Conservation (phyloP, 2,797 vertebrate species). For the Hipposideros larvatus region DNA sequence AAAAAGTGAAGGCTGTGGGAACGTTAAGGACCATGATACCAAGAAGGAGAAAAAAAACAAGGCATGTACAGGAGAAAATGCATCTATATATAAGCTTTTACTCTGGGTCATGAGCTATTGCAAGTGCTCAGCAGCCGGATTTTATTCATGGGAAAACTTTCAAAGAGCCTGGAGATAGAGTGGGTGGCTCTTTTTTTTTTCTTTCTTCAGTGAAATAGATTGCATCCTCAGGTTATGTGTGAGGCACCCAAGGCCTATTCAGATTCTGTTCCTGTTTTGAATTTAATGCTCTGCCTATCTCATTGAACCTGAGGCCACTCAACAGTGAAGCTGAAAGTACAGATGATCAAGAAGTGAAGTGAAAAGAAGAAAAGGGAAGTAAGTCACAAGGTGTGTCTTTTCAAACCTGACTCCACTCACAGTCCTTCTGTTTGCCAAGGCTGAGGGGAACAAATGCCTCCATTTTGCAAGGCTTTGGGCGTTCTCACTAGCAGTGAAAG, state of each 20-base stretch:
- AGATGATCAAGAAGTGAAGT: slow-evolving; percentile 51
- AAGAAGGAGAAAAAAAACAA: background rate
- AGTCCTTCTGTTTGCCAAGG: background rate
- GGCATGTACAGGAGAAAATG: background rate
- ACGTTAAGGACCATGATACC: background rate
- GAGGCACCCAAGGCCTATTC: slow-evolving; percentile 68
- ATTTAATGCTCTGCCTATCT: slow-evolving; percentile 78
- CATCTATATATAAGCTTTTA: background rate
- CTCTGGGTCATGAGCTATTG: background rate
- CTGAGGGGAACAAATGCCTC: background rate
- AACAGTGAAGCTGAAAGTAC: slow-evolving; percentile 56
- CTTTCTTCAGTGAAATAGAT: slow-evolving; percentile 62
- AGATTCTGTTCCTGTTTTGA: slow-evolving; percentile 73
- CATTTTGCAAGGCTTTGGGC: background rate
- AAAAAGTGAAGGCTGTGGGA: background rate
- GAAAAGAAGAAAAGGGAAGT: background rate
- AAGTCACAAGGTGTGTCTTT: background rate
- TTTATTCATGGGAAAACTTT: slow-evolving; percentile 77
- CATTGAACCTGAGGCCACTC: slow-evolving; percentile 65
- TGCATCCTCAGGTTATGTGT: slow-evolving; percentile 66
- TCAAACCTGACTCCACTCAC: background rate
- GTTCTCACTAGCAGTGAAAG: background rate
- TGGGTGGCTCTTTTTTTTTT: background rate
- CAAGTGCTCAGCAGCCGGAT: slow-evolving; percentile 54
- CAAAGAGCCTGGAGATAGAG: slow-evolving; percentile 51